phyloP scores from a whole-genome alignment of 2,888 invertebrate species.

The Timema podura region DNA sequence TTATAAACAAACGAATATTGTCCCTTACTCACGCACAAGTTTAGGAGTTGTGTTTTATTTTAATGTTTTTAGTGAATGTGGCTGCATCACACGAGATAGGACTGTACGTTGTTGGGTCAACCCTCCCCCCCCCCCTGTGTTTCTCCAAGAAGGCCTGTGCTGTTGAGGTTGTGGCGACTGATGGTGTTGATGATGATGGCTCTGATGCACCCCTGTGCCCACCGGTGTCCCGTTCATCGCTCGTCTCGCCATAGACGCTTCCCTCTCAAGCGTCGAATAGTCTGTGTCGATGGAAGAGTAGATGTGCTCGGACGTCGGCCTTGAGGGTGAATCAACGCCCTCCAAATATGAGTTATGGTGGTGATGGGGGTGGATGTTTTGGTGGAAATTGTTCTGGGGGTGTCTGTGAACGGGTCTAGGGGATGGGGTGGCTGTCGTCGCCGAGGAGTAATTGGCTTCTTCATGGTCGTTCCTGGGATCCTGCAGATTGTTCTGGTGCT shows the following conservation, averaged over 20 bases:
- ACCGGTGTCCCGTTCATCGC: constrained; percentile 18
- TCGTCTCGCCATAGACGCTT: constrained; percentile 30
- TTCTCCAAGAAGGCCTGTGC: too few species aligned
- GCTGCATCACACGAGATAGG: too few species aligned
- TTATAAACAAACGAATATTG: too few species aligned
- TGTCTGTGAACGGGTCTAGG: constrained; percentile 46
- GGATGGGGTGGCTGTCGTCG: constrained; percentile 62
- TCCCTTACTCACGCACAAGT: too few species aligned
- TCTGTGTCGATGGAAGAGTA: constrained; percentile 83
- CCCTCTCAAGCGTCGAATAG: constrained; percentile 75
- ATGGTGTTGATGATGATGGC: constrained; percentile 38
- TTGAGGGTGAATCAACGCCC: constrained; percentile 47
- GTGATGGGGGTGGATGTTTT: constrained; percentile 2
- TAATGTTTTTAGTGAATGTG: too few species aligned
- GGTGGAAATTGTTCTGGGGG: constrained; percentile 15
- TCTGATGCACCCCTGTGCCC: constrained; percentile 16
- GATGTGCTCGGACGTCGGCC: constrained; percentile 83
- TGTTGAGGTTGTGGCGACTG: constrained; percentile 40
- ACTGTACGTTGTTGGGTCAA: too few species aligned
- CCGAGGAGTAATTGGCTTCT: constrained; percentile 61
- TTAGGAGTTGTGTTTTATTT: too few species aligned
- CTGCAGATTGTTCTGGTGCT: constrained; percentile 19
- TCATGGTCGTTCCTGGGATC: constrained; percentile 42
- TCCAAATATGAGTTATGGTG: constrained; percentile 16
- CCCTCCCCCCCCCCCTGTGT: too few species aligned